Conservation (phyloP, 2,797 vertebrate genomes). For the Sphenopsis melanotis region DNA sequence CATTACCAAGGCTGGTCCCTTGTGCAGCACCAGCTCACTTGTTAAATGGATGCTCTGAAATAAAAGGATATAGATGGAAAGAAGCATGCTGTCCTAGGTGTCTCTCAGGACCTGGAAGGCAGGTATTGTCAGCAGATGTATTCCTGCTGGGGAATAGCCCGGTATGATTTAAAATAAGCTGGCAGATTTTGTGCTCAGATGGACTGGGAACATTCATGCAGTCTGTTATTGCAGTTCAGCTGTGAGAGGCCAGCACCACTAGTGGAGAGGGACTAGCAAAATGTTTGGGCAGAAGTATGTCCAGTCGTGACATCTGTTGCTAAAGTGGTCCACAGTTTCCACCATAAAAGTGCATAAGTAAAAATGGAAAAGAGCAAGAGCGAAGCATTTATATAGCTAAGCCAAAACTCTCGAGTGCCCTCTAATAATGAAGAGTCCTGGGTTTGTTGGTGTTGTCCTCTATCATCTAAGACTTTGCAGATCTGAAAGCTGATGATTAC, state of each 20-base stretch:
- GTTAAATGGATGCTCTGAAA: neutral
- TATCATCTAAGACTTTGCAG: neutral
- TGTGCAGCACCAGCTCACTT: neutral
- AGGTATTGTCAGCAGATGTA: slow-evolving; percentile 23
- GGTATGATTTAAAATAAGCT: neutral
- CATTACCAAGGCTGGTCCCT: neutral
- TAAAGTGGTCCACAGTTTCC: neutral
- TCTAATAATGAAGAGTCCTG: neutral
- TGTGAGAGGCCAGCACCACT: slow-evolving; percentile 20
- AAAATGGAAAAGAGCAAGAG: neutral
- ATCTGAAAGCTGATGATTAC: neutral
- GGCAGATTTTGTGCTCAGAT: slow-evolving; percentile 59
- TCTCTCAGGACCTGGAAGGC: neutral
- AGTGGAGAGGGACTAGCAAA: neutral
- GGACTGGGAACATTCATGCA: neutral
- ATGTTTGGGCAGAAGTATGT: slow-evolving; percentile 39
- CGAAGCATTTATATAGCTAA: neutral
- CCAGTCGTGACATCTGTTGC: slow-evolving; percentile 14
- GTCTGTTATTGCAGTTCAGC: slow-evolving; percentile 46
- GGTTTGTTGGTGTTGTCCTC: neutral
- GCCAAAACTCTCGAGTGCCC: neutral
- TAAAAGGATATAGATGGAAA: neutral
- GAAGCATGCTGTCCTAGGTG: neutral
- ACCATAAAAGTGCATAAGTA: neutral
- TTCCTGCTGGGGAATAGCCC: neutral